Evolutionary conservation across 1,140 invertebrate genomes (phyloP), one percentile per base, ranked within the genome.

Genomic region (Cydia strobilella): DNA sequence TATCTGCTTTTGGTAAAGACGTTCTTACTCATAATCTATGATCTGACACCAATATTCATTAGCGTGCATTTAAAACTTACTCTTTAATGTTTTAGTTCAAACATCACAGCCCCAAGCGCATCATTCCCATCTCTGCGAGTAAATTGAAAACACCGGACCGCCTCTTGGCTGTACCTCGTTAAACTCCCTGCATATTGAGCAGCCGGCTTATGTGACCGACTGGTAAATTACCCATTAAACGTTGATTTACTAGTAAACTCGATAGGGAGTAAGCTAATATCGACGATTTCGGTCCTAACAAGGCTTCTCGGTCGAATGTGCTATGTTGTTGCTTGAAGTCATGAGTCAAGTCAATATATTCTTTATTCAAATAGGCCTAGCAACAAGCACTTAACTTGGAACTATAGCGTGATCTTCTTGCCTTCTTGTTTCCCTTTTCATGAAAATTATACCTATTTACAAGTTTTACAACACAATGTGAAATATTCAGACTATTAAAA

Each of bases 91-190:
- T n/a, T 0, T 12, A 23, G 20, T 20, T 12, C 54, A 59, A 59
- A 59, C 54, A 59, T 23, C 20, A 7, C 7, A 59, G 75, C 75
- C 25, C 73, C 75, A 82, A 79, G 75, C 75, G 77, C 80, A 74
- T 63, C 39, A 51, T 0, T 42, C 23, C 72, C 31, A 35, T 23
- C 65, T 74, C 75, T 77, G 77, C 75, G 79, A 71, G 80, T 83
- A 84, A 87, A 89, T 89, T 87, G 85, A 90, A 89, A 84, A 82
- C 80, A 75, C 72, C 54, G 76, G 63, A 77, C 83, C 88, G 87
- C 88, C 88, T 83, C 83, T 90, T 88, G 84, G 86, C 87, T 90
- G 88, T 90, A 86, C 80, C 82, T 87, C 81, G 83, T 90, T 89
- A 87, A 76, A 78, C 59, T 78, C 75, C 74, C 78, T 83, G 86